Evolutionary conservation across 2,113 vertebrate species (phyloP), one percentile per base, ranked within the genome.

Genomic region (Zosterops japonicus): DNA sequence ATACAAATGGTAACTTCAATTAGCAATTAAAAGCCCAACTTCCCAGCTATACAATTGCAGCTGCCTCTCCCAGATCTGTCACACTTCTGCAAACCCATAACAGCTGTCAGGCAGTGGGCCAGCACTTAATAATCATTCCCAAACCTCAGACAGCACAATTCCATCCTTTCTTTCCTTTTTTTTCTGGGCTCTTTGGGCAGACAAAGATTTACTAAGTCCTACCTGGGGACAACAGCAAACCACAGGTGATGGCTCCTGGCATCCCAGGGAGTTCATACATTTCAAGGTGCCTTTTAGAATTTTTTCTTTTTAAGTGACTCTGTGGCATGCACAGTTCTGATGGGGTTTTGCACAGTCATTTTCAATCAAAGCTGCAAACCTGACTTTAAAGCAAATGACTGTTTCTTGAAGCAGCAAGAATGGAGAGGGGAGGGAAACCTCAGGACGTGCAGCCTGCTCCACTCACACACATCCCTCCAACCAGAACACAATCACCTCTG

Each of bases 281-380:
- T 81, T 59, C 64, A 77, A 93, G 86, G 76, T 89, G 82, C 78
- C 85, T 91, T 94, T 79, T 56, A 78, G 36, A 77, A 41, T 80
- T 64, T 11, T 60, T 77, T 4, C 44, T 42, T 74, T 60, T 70
- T 69, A 88, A 83, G 39, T 29, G 6, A 57, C 50, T 91, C 74
- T 49, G 33, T 78, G 70, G 71, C 44, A 76, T 0, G 4, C n/a
- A n/a, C 2, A 2, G 74, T 69, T 90, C 80, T 93, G 84, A 87
- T n/a, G 35, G n/a, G 59, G 55, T 83, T 96, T 86, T 93, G 90
- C 92, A 94, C n/a, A 87, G 88, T 92, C 85, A 93, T 93, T 93
- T 90, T 83, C 70, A 87, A 84, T 78, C 84, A 84, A 68, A 91
- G 35, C 72, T 74, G 80, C 77, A 95, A 90, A 90, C 46, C 67